Base-by-base conservation (phyloP, 1,140 invertebrate genomes). In the Leptinotarsa texana region DNA sequence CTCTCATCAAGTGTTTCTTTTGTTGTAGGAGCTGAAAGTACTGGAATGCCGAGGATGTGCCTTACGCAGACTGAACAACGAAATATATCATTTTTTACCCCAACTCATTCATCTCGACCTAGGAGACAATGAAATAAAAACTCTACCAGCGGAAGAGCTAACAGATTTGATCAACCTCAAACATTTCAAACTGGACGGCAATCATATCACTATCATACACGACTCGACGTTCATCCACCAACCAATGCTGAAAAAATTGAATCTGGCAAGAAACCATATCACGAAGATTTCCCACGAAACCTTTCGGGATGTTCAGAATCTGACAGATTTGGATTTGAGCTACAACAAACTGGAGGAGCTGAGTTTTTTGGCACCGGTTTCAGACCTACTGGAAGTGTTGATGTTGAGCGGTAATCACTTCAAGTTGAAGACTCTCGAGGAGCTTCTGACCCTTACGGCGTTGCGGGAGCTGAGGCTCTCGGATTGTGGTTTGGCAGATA, bases 71-170 rank as follows among this genome's bases (percentile, higher is more conserved):
- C 90, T 95, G 77, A 92, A 94, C 85, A 89, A 90, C 8, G 89
- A 92, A 80, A 88, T 93, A 76, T 94, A 92, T 85, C 89, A 91
- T 81, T 87, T 92, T 63, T 87, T 93, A 22, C 87, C 90, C 18
- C 87, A 89, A 77, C 85, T 93, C 67, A 88, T 88, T 78, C 88
- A 90, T 78, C 86, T 95, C 71, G 93, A 94, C 85, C 87, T 95
- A 76, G 91, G 92, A 57, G 88, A 93, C 78, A 95, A 95, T 81
- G 83, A 90, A 78, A 91, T 95, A 77, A 91, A 91, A 83, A 90
- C 91, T 82, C 85, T 95, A 66, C 89, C 89, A 75, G 85, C 90
- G 13, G 92, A 93, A 75, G 90, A 92, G 79, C 92, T 94, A 78
- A 87, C 88, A 73, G 89, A 91, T 79, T 86, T 93, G 72, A 89